Evolutionary conservation across 2,113 vertebrate species (phyloP).

Genomic region (Corythoichthys haematopterus): DNA sequence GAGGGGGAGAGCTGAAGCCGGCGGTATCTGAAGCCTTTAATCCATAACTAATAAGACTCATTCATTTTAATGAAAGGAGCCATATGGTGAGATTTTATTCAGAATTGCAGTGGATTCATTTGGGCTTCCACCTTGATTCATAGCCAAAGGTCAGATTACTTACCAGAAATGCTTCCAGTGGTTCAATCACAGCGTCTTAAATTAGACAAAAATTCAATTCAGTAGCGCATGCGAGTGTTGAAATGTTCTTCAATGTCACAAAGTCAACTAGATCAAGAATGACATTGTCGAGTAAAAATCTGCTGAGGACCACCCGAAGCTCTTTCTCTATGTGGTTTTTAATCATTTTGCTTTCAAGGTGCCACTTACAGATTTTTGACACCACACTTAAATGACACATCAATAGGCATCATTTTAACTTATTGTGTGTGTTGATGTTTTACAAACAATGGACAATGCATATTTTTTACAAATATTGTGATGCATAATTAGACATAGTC

Average conservation of each 20-base stretch:
- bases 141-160: slow-evolving; percentile 52
- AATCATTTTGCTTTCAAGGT: slow-evolving; percentile 25
- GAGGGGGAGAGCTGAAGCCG: slow-evolving; percentile 27
- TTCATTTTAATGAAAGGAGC: slow-evolving; percentile 63
- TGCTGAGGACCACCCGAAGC: slow-evolving; percentile 33
- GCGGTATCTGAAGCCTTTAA: slow-evolving; percentile 63
- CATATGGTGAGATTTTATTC: slow-evolving; percentile 57
- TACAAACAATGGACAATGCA: background rate
- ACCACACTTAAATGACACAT: slow-evolving; percentile 24
- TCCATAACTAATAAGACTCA: slow-evolving; percentile 56
- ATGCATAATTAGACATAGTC: slow-evolving; percentile 24
- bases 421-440: slow-evolving; percentile 1
- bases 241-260: slow-evolving; percentile 23
- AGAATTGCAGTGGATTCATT: slow-evolving; percentile 34
- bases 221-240: slow-evolving; percentile 15
- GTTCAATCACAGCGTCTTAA: slow-evolving; percentile 14
- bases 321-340: slow-evolving; percentile 32
- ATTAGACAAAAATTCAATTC: slow-evolving; percentile 21
- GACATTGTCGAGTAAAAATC: background rate
- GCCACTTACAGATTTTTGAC: slow-evolving; percentile 42
- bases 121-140: slow-evolving; percentile 44
- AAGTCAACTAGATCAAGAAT: slow-evolving; percentile 7
- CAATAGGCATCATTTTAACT: slow-evolving; percentile 2
- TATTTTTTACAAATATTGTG: background rate
- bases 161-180: slow-evolving; percentile 29